Evolutionary conservation across 1,140 invertebrate genomes (phyloP).

Genomic region (Sarcophaga bullata): DNA sequence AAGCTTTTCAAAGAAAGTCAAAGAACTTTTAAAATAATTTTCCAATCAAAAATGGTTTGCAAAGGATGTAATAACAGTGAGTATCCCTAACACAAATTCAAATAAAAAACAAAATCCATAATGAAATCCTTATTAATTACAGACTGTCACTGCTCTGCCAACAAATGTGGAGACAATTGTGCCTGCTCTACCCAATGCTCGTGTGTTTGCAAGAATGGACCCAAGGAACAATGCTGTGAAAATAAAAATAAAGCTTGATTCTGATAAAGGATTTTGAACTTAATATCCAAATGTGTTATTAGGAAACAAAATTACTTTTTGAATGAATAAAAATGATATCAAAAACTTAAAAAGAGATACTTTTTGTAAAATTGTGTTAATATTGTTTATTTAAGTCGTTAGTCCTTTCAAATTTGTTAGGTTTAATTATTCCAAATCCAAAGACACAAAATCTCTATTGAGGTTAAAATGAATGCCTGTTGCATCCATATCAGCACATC

Average conservation of each 20-base stretch:
- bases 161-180: constrained; percentile 53
- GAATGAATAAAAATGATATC: too few relatives aligned
- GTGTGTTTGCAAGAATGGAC: constrained; percentile 54
- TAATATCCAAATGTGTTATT: too few relatives aligned
- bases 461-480: too few relatives aligned
- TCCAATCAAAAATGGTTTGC: constrained; percentile 2
- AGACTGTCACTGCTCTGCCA: constrained; percentile 53
- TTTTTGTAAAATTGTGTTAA: too few relatives aligned
- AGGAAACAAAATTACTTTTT: too few relatives aligned
- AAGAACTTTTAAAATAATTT: background rate
- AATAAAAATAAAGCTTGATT: constrained; percentile 49
- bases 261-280: constrained; percentile 31
- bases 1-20: background rate
- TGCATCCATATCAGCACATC: too few relatives aligned
- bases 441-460: too few relatives aligned
- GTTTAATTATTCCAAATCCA: too few relatives aligned
- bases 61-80: constrained; percentile 30
- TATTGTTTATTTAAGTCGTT: constrained; percentile 1
- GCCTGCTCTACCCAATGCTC: constrained; percentile 53
- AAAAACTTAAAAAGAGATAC: too few relatives aligned
- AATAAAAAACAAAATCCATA: background rate
- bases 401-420: background rate
- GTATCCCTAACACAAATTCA: background rate
- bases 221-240: constrained; percentile 57
- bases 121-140: constrained; percentile 14